Conservation (phyloP, 2,888 invertebrate genomes). For the Protodeltote pygarga region DNA sequence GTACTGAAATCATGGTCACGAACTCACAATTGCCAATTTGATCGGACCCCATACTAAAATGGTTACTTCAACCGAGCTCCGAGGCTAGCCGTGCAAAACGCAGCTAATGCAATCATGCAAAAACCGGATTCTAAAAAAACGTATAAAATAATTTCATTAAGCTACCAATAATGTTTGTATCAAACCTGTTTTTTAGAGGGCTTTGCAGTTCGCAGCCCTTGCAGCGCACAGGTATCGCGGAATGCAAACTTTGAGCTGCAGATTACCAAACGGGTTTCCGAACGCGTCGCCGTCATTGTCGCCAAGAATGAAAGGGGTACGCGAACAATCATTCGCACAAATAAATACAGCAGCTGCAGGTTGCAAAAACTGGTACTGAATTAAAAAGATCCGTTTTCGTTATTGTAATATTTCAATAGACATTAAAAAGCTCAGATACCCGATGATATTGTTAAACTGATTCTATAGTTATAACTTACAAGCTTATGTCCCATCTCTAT, state of each 20-base stretch:
- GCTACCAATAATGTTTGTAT: slow-evolving; percentile 41
- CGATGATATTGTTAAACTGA: slow-evolving; percentile 21
- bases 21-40: slow-evolving; percentile 54
- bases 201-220: too few relatives aligned
- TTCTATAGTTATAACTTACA: slow-evolving; percentile 7
- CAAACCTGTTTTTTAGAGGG: slow-evolving; percentile 62
- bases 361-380: slow-evolving; percentile 49
- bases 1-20: slow-evolving; percentile 40
- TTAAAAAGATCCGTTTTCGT: slow-evolving; percentile 22
- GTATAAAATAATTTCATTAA: slow-evolving; percentile 38
- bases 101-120: slow-evolving; percentile 50
- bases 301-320: slow-evolving; percentile 46
- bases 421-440: slow-evolving; percentile 23
- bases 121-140: slow-evolving; percentile 46
- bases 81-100: slow-evolving; percentile 58
- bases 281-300: slow-evolving; percentile 53
- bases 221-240: slow-evolving; percentile 71
- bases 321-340: slow-evolving; percentile 45
- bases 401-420: slow-evolving; percentile 35
- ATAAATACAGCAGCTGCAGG: slow-evolving; percentile 56
- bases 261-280: slow-evolving; percentile 64
- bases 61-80: slow-evolving; percentile 54
- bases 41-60: slow-evolving; percentile 47
- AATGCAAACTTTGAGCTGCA: slow-evolving; percentile 78
- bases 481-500: slow-evolving; percentile 10